Evolutionary conservation across 2,113 vertebrate genomes (phyloP).

Genomic region (Collichthys lucidus): DNA sequence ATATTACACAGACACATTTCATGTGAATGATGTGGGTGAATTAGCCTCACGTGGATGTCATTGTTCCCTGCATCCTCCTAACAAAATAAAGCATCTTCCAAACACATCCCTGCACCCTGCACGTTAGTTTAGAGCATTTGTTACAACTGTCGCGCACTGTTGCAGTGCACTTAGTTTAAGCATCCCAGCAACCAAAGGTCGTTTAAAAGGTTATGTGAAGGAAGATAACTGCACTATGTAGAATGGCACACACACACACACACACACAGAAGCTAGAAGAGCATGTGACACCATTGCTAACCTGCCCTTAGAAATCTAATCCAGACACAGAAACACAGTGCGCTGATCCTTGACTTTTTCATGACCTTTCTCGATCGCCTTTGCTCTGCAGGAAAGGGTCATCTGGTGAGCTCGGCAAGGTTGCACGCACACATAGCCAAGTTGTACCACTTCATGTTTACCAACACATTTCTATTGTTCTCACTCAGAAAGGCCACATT

Average conservation of each 20-base stretch:
- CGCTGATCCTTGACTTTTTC: constrained; percentile 76
- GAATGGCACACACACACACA: background rate
- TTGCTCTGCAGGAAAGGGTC: constrained; percentile 40
- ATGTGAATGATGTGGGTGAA: background rate
- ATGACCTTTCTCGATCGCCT: constrained; percentile 66
- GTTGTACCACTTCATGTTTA: background rate
- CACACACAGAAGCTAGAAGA: constrained; percentile 18
- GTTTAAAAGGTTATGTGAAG: constrained; percentile 38
- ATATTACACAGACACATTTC: background rate
- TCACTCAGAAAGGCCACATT: background rate
- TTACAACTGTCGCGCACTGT: too few species aligned
- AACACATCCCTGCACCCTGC: background rate
- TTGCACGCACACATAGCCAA: constrained; percentile 4
- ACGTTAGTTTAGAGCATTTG: background rate
- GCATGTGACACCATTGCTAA: constrained; percentile 68
- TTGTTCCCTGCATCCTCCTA: background rate
- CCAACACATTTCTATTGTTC: background rate
- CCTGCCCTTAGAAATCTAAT: constrained; percentile 72
- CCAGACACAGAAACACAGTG: constrained; percentile 44
- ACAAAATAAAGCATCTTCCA: background rate
- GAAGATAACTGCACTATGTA: constrained; percentile 27
- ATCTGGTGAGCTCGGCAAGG: constrained; percentile 33
- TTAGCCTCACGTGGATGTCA: background rate
- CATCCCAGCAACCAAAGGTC: constrained; percentile 21
- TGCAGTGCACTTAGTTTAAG: background rate